Evolutionary conservation across 2,888 invertebrate species (phyloP), one percentile per base, ranked within the genome.

Genomic region (Pseudoips prasinana): DNA sequence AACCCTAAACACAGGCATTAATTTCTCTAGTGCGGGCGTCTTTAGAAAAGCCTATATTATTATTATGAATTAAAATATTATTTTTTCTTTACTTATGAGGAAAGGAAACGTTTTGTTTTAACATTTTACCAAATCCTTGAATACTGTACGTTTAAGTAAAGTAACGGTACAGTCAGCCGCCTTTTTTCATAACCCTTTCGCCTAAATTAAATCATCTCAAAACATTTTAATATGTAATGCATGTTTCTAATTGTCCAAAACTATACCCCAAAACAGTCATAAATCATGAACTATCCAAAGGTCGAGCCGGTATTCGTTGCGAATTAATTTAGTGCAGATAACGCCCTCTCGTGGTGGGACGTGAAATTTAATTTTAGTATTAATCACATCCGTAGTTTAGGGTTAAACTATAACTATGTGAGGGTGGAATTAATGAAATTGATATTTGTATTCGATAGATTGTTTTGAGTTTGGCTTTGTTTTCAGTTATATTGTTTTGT

Each of bases 271-370:
- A 45, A 50, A 44, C 52, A 52, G 45, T 42, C 25, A 64, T 71
- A 72, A 68, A 72, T 71, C 65, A 72, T 38, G 52, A 62, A 68
- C 60, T 63, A 63, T 58, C 40, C 35, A 22, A 35, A 40, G 44
- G 42, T 36, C 40, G 45, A 32, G 33, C 29, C 31, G 55, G 52
- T 50, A 68, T 62, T 69, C 61, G 69, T 67, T 65, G 51, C 54
- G 64, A 77, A 79, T 78, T 79, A 77, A 79, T 78, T 78, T 67
- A 47, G 51, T 34, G 25, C 45, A 62, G 79, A 75, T 71, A 79
- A 69, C 74, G 66, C 71, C 73, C 64, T 55, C 60, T 62, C 39
- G 51, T 57, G 59, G 64, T 60, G 64, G 63, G 59, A 64, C 46
- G 59, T 48, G 72, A 75, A 73, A 77, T 78, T 78, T 73, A 81